Conservation (phyloP, 1,140 invertebrate genomes). For the Armadillidium nasatum region DNA sequence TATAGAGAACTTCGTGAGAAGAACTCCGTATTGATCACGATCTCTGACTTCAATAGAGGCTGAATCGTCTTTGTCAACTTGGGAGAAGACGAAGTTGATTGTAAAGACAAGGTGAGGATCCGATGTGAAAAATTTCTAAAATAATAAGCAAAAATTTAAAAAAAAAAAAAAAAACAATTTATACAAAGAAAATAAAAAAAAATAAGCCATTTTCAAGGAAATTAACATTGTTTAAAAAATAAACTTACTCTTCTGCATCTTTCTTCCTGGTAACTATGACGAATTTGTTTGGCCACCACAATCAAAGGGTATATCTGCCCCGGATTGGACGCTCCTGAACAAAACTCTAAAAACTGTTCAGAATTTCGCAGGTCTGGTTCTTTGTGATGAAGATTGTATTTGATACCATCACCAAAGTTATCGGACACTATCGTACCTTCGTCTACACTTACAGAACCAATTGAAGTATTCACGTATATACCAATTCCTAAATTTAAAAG, state of each 20-base stretch:
- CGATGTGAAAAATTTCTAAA: conserved; percentile 63
- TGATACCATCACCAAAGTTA: conserved; percentile 80
- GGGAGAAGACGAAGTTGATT: conserved; percentile 71
- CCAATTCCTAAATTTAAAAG: conserved; percentile 64
- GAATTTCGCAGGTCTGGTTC: conserved; percentile 47
- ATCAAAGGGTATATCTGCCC: conserved; percentile 70
- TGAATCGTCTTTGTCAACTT: conserved; percentile 66
- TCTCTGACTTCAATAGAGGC: conserved; percentile 57
- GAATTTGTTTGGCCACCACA: conserved; percentile 45
- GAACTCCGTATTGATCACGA: conserved; percentile 58
- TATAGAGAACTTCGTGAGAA: conserved; percentile 61
- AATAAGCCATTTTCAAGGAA: too few species aligned
- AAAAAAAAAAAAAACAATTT: too few species aligned
- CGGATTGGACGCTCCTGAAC: conserved; percentile 70
- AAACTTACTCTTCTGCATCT: conserved; percentile 55
- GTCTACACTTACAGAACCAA: conserved; percentile 66
- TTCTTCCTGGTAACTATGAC: conserved; percentile 56
- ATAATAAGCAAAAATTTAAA: conserved; percentile 32
- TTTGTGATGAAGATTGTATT: conserved; percentile 52
- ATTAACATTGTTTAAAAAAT: too few species aligned
- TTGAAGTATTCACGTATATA: conserved; percentile 80
- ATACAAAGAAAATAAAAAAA: too few species aligned
- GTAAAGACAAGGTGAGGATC: conserved; percentile 71
- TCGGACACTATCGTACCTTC: conserved; percentile 63
- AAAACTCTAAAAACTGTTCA: conserved; percentile 69